Conservation (phyloP, 2,113 vertebrate species). For the Podarcis muralis region DNA sequence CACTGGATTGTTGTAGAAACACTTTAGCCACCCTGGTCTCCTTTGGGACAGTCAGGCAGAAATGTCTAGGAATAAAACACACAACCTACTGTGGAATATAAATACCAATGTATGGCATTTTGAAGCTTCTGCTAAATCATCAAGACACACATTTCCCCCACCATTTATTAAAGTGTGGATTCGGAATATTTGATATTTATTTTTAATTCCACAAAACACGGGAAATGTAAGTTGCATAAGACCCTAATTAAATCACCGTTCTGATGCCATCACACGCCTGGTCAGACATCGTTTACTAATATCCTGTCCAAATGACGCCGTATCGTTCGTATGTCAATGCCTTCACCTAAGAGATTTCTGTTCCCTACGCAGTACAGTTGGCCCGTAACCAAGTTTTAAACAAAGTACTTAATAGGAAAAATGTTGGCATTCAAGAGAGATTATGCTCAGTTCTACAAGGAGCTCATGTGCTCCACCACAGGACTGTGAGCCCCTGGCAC, state of each 20-base stretch:
- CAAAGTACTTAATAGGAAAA: background rate
- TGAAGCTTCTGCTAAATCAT: constrained; percentile 25
- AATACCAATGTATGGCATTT: constrained; percentile 39
- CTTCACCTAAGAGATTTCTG: background rate
- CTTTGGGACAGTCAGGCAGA: background rate
- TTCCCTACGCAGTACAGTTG: background rate
- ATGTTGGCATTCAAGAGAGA: background rate
- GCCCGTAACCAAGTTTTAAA: background rate
- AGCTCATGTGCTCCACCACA: background rate
- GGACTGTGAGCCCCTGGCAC: background rate
- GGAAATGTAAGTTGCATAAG: background rate
- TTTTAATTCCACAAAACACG: constrained; percentile 41
- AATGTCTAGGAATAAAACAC: constrained; percentile 1
- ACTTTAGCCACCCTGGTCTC: background rate
- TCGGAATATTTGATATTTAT: constrained; percentile 54
- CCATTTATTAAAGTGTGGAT: constrained; percentile 42
- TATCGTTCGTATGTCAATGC: background rate
- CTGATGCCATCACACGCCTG: constrained; percentile 46
- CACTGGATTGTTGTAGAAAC: background rate
- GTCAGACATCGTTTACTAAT: background rate
- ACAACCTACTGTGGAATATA: constrained; percentile 18
- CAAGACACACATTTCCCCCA: constrained; percentile 21
- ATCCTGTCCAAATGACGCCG: constrained; percentile 32
- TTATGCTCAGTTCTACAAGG: background rate
- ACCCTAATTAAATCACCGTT: constrained; percentile 45